A percentile compares a stretch with the other conserved stretches of the same genome.
phyloP scores from a whole-genome alignment of 2,888 invertebrate genomes.

The Ephialtes manifestator region DNA sequence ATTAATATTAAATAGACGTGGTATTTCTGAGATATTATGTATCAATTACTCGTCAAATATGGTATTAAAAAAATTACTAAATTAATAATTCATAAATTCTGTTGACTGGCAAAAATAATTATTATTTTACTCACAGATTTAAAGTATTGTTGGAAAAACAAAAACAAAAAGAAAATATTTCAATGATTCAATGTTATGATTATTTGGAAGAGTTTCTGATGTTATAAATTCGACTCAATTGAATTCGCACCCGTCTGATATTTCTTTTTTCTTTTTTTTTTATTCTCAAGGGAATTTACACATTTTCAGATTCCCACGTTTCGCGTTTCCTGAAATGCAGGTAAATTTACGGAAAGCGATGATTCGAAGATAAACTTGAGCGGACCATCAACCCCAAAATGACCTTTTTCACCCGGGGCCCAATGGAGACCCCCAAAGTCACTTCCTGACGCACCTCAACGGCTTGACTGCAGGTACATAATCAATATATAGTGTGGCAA shows the following conservation, averaged over 20 bases:
- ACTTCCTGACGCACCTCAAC: constrained; percentile 20
- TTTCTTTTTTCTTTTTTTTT: neutral
- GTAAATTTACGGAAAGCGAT: constrained; percentile 14
- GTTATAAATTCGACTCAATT: neutral
- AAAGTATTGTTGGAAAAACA: no score
- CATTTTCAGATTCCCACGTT: constrained; percentile 52
- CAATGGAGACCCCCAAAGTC: constrained; percentile 17
- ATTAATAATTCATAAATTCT: no score
- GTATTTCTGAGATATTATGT: no score
- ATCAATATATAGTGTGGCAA: constrained; percentile 34
- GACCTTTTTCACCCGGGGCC: constrained; percentile 55
- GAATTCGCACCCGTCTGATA: neutral
- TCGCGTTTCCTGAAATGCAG: neutral
- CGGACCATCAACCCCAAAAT: constrained; percentile 43
- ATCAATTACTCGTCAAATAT: no score
- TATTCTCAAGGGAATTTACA: neutral
- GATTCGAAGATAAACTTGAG: constrained; percentile 26
- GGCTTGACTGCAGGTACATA: constrained; percentile 40
- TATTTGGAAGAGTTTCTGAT: neutral
- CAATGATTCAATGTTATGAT: neutral
- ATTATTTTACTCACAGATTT: no score
- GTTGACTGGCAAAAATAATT: no score
- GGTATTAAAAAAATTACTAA: no score
- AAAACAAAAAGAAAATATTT: no score
- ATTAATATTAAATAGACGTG: no score